Evolutionary conservation across 2,888 invertebrate species (phyloP), one percentile per base, ranked within the genome.

Genomic region (Epinotia bilunana): DNA sequence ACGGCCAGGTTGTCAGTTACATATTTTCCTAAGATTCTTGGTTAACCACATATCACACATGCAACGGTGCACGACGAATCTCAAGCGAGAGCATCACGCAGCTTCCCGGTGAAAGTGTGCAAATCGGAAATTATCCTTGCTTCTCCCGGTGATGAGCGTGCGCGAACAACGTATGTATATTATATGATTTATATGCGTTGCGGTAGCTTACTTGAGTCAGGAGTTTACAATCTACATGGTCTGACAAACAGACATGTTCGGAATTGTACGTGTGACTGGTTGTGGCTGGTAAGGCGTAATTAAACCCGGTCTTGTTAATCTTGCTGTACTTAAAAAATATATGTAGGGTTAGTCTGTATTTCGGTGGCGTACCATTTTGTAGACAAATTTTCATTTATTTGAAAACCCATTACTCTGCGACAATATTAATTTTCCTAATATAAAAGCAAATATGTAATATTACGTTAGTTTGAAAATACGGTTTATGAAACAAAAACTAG

Each of bases 121-220:
- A 85, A 91, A 92, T 92, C 87, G 91, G 85, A 91, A 92, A 92
- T 91, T 91, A 90, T 92, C 88, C 88, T 87, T 88, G 87, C 88
- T 86, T 87, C 90, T 89, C 87, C 84, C 78, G 80, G 79, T 81
- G 82, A 81, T 68, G 70, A 73, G 77, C 77, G 76, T 77, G 68
- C 74, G 72, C 43, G 23, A 61, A 49, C 33, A 20, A 58, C 23
- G n/a, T 39, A 43, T 20, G 20, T 49, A 28, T 64, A 53, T 53
- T 53, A 53, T n/a, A 53, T 39, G 39, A 9, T 39, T n/a, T 64
- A 49, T n/a, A n/a, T 2, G n/a, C 23, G 49, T 28, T 16, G 16
- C 43, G 43, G 39, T 28, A 53, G 64, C 64, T 23, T 64, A 62
- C 62, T 62, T 62, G 39, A 18, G n/a, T 53, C 49, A 16, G 16